Evolutionary conservation across 2,797 vertebrate species (phyloP).

Genomic region (Podarcis lilfordi): DNA sequence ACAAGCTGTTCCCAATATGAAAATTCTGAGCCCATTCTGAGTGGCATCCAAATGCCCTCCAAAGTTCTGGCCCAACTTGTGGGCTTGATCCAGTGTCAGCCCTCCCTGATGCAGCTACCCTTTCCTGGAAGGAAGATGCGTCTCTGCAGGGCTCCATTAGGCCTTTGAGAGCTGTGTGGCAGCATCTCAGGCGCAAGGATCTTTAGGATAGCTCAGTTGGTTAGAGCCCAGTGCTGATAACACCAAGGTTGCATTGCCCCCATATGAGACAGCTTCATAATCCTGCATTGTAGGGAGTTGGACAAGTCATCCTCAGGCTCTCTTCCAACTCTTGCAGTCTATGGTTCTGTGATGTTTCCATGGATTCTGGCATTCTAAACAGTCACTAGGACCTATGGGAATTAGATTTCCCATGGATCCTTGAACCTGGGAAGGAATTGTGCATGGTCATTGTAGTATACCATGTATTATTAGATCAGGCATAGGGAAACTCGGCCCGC

Average conservation of each 20-base stretch:
- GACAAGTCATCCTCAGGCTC: too few relatives aligned
- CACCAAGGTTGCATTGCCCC: too few relatives aligned
- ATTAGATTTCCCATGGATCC: neutral
- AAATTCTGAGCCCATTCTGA: neutral
- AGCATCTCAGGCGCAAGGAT: neutral
- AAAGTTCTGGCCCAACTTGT: neutral
- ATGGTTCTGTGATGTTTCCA: neutral
- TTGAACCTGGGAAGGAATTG: neutral
- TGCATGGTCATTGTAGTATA: neutral
- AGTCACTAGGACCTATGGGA: neutral
- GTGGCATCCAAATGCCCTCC: neutral
- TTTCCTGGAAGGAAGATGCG: neutral
- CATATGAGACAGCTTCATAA: too few relatives aligned
- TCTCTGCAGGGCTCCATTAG: neutral
- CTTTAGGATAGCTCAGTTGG: too few relatives aligned
- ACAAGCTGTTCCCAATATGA: neutral
- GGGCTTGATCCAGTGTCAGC: too few relatives aligned
- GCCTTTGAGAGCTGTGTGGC: neutral
- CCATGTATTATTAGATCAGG: neutral
- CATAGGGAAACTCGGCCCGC: too few relatives aligned
- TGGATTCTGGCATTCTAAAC: neutral
- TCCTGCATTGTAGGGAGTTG: too few relatives aligned
- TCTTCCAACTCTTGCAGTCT: too few relatives aligned
- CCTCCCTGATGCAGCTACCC: too few relatives aligned
- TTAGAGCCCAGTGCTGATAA: too few relatives aligned